Evolutionary conservation across 2,888 invertebrate species (phyloP).

Genomic region (Sinelater perroti): DNA sequence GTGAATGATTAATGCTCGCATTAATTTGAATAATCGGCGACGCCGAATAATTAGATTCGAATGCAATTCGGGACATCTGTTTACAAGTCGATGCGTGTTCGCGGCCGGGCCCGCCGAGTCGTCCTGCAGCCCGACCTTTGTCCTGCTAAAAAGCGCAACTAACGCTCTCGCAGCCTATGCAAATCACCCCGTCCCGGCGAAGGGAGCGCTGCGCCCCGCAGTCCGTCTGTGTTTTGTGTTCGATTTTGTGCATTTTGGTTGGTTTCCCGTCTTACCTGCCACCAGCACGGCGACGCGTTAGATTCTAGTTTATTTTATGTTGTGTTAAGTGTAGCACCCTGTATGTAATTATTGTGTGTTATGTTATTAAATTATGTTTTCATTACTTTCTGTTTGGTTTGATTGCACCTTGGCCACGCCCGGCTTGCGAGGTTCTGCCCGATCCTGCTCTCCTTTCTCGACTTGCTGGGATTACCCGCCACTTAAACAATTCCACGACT

Average conservation of each 20-base stretch:
- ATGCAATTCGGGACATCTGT: slow-evolving; percentile 45
- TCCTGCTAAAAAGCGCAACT: slow-evolving; percentile 48
- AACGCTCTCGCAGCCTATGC: slow-evolving; percentile 43
- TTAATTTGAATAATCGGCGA: slow-evolving; percentile 30
- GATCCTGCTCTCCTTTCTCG: no score
- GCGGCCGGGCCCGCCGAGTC: slow-evolving; percentile 21
- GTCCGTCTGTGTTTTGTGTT: slow-evolving; percentile 15
- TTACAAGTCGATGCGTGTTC: slow-evolving; percentile 45
- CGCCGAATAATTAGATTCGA: slow-evolving; percentile 40
- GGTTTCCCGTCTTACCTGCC: slow-evolving; percentile 17
- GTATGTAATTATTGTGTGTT: slow-evolving; percentile 38
- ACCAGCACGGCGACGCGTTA: no score
- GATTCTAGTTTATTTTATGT: slow-evolving; percentile 25
- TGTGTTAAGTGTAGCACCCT: slow-evolving; percentile 22
- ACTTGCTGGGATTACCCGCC: no score
- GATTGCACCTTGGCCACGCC: slow-evolving; percentile 25
- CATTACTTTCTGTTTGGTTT: slow-evolving; percentile 41
- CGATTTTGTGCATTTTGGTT: slow-evolving; percentile 14
- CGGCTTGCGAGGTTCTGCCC: slow-evolving; percentile 10
- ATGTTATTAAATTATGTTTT: slow-evolving; percentile 44
- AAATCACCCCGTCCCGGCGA: slow-evolving; percentile 42
- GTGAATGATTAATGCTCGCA: slow-evolving; percentile 21
- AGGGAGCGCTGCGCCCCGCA: slow-evolving; percentile 35
- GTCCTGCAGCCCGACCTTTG: slow-evolving; percentile 30
- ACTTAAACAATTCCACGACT: no score